phyloP scores from a whole-genome alignment of 2,113 vertebrate species.

The Arvicanthis niloticus region DNA sequence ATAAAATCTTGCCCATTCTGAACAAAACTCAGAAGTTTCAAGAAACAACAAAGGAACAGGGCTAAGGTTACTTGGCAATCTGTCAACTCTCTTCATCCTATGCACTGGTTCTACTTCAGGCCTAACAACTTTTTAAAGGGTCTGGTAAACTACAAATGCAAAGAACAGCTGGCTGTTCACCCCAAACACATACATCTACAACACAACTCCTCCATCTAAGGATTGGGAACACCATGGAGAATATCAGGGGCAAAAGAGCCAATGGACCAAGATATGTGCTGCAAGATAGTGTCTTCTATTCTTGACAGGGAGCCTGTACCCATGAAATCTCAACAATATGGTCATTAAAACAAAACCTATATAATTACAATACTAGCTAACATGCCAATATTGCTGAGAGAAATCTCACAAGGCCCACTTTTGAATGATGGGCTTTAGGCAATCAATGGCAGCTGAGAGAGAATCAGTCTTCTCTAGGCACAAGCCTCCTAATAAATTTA shows the following conservation, averaged over 20 bases:
- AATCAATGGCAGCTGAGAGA: background rate
- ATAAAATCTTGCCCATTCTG: background rate
- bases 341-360: background rate
- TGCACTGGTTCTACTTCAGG: background rate
- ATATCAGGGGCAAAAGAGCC: background rate
- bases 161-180: background rate
- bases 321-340: background rate
- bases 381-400: background rate
- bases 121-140: background rate
- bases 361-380: background rate
- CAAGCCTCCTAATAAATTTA: background rate
- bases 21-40: constrained; percentile 20
- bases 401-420: background rate
- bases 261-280: background rate
- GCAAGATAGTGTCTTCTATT: background rate
- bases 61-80: background rate
- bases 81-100: background rate
- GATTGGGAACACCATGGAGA: background rate
- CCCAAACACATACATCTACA: background rate
- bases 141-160: background rate
- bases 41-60: constrained; percentile 4
- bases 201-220: background rate
- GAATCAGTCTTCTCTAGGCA: background rate
- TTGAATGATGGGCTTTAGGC: background rate
- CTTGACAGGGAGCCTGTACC: background rate